These are phyloP conservation scores for Dryas iulia DNA, from an alignment of 1,140 invertebrate species.

Conservation along the genomic window DNA sequence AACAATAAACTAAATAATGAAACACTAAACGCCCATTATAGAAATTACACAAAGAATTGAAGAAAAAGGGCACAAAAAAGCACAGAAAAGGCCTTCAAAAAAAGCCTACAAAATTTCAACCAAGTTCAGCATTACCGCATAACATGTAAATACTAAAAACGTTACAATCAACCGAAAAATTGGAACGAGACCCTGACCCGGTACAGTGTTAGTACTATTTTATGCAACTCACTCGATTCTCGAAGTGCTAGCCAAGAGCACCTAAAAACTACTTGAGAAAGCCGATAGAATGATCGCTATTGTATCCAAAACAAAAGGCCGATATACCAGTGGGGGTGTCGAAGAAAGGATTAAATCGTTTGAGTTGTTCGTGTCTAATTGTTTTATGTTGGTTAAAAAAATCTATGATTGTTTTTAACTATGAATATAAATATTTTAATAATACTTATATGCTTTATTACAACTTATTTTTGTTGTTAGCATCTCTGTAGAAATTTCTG, in stretches of 20 bases:
- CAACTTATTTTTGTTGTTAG: too few relatives aligned
- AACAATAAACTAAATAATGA: neutral
- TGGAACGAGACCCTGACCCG: slow-evolving; percentile 16
- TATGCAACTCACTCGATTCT: slow-evolving; percentile 34
- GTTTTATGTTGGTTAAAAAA: too few relatives aligned
- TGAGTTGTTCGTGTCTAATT: neutral
- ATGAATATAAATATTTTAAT: too few relatives aligned
- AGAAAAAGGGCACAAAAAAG: neutral
- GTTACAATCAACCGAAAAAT: slow-evolving; percentile 19
- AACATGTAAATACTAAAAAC: slow-evolving; percentile 23
- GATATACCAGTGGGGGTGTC: neutral
- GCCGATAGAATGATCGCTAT: slow-evolving; percentile 30
- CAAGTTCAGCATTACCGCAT: slow-evolving; percentile 20
- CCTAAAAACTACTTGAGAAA: slow-evolving; percentile 21
- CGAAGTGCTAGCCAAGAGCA: slow-evolving; percentile 28
- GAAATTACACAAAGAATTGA: neutral
- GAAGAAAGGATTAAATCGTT: slow-evolving; percentile 5
- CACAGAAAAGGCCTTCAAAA: neutral
- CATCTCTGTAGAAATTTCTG: too few relatives aligned
- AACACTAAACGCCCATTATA: neutral
- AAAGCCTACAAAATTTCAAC: neutral
- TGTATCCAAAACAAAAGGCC: slow-evolving; percentile 33
- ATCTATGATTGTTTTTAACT: too few relatives aligned
- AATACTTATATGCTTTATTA: too few relatives aligned
- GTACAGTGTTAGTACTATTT: slow-evolving; percentile 20